Evolutionary conservation across 2,113 vertebrate species (phyloP).

Genomic region (Entomyzon cyanotis): DNA sequence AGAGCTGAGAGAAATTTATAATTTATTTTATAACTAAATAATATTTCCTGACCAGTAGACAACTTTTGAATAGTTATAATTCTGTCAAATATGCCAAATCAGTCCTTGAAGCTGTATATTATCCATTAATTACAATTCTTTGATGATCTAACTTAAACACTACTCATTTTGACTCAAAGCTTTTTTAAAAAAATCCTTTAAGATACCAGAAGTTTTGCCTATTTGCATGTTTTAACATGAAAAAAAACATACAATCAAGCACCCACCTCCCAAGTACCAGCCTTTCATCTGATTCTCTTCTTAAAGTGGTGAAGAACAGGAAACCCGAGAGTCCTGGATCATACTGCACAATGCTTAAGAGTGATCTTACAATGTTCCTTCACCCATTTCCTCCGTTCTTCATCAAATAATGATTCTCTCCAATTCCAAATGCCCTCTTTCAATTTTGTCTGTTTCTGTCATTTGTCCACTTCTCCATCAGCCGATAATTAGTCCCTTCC

Average conservation of each 20-base stretch:
- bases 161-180: not conserved
- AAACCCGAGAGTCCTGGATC: not conserved
- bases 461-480: not conserved
- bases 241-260: not conserved
- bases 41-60: not conserved
- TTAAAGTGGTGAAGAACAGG: not conserved
- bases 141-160: not conserved
- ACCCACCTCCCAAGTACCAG: not conserved
- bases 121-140: not conserved
- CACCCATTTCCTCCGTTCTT: not conserved
- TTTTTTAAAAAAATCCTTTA: not conserved
- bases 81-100: not conserved
- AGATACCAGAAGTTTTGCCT: not conserved
- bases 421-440: not conserved
- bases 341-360: not conserved
- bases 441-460: not conserved
- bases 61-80: not conserved
- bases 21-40: not conserved
- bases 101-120: not conserved
- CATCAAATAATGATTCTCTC: not conserved
- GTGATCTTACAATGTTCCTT: not conserved
- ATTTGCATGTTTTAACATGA: not conserved
- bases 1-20: not conserved
- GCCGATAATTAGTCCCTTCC: not conserved
- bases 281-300: not conserved